phyloP scores from a whole-genome alignment of 2,888 invertebrate species.

The Apotomis capreana region DNA sequence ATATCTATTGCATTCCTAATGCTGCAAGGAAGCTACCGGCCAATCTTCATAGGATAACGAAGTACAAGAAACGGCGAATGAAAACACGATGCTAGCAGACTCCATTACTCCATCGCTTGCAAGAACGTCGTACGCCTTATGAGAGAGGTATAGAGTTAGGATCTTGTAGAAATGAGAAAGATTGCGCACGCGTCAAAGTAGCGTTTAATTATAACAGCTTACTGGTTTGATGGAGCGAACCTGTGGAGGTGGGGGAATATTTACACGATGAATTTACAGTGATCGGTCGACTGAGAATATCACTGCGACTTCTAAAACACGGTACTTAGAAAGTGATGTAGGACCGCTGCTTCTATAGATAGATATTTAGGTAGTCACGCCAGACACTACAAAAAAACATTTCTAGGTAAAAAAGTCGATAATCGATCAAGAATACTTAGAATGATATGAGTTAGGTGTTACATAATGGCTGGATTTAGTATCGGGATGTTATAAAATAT shows the following conservation, averaged over 20 bases:
- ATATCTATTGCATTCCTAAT: conserved; percentile 10
- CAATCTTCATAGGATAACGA: conserved; percentile 41
- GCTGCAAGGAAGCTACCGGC: conserved; percentile 6
- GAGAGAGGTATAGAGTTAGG: background rate
- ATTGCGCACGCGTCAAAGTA: conserved; percentile 24
- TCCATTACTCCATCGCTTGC: conserved; percentile 5
- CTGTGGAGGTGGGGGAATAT: background rate
- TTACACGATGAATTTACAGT: no score
- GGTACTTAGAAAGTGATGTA: no score
- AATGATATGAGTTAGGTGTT: no score
- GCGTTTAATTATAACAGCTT: conserved; percentile 26
- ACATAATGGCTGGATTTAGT: no score
- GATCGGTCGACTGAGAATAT: no score
- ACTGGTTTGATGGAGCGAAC: background rate
- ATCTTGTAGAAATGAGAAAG: background rate
- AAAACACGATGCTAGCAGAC: conserved; percentile 33
- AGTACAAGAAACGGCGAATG: conserved; percentile 40
- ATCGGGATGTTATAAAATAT: no score
- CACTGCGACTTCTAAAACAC: no score
- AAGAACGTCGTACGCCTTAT: background rate
- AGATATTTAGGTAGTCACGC: no score
- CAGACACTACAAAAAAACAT: no score
- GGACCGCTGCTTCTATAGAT: no score
- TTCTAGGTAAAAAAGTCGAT: no score
- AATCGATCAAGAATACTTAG: no score